Conservation (phyloP, 2,888 invertebrate species). For the Mechanitis messenoides region DNA sequence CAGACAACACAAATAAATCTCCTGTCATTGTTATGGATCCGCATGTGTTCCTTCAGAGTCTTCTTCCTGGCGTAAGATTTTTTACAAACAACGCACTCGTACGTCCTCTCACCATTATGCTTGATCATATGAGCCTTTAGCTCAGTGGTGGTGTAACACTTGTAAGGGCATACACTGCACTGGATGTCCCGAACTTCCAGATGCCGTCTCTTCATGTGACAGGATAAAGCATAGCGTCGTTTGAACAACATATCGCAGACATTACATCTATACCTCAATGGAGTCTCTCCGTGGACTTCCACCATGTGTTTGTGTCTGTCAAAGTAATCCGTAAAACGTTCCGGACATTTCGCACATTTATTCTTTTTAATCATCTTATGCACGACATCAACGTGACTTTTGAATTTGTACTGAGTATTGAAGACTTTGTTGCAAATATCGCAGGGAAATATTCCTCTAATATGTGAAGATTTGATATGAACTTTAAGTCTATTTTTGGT, state of each 20-base stretch:
- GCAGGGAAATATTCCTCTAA: conserved; percentile 46
- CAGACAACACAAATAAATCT: conserved; percentile 65
- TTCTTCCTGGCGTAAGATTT: conserved; percentile 52
- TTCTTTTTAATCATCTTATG: conserved; percentile 52
- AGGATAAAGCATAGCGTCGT: too few species aligned
- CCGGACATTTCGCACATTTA: conserved; percentile 56
- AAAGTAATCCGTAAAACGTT: conserved; percentile 56
- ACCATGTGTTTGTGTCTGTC: conserved; percentile 58
- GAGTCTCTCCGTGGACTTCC: conserved; percentile 48
- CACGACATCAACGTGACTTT: conserved; percentile 51
- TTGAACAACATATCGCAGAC: conserved; percentile 36
- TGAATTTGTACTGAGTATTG: conserved; percentile 47
- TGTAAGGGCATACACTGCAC: conserved; percentile 45
- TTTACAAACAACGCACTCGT: conserved; percentile 57
- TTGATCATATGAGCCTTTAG: conserved; percentile 43
- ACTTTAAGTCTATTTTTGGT: conserved; percentile 55
- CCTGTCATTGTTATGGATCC: conserved; percentile 50
- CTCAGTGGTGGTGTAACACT: conserved; percentile 45
- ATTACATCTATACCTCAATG: conserved; percentile 54
- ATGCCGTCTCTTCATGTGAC: conserved; percentile 56
- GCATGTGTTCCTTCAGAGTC: conserved; percentile 47
- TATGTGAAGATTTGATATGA: conserved; percentile 50
- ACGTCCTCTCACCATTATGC: conserved; percentile 42
- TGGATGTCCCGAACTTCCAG: conserved; percentile 50
- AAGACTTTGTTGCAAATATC: conserved; percentile 54